Evolutionary conservation across 2,797 vertebrate genomes (phyloP), one percentile per base, ranked within the genome.

Genomic region (Coendou prehensilis): DNA sequence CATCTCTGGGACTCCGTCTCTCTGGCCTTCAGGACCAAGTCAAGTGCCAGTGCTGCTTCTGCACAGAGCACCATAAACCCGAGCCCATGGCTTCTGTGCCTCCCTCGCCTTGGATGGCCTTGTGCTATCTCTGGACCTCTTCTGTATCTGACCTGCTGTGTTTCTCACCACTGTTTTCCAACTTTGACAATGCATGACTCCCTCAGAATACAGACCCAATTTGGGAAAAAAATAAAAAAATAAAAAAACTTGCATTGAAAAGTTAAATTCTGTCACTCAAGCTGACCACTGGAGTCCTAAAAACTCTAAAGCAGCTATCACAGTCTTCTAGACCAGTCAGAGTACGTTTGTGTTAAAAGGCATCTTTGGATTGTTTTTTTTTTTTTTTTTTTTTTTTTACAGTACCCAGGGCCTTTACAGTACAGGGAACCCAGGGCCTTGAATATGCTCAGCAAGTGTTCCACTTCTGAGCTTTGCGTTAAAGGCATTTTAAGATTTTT

Each of bases 301-400:
- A 93, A 96, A 71, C 56, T 76, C 0, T 84, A 87, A 73, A 61
- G 50, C n/a, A 84, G 69, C 45, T 64, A 30, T n/a, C 50, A 20
- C 13, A 23, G 47, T 59, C 78, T 85, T 93, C 84, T 5, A 81
- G 41, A 89, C 15, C 11, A 71, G 37, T 64, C 73, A 92, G 61
- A 93, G 59, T 45, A 87, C 45, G 57, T 75, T 96, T 79, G 85
- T 88, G 47, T 86, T 86, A 86, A 93, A 89, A 95, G 64, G 20
- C 73, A 75, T 28, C 30, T 78, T 78, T 78, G 45, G 28, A 9
- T 50, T 52, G 14, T 52, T 52, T 78, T 15, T 15, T 14, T 30
- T 33, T 52, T 52, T 52, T 23, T 52, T 78, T 28, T 52, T 52
- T 52, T 14, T 50, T 47, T 45, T 47, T 47, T 47, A 75, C 1